These are phyloP conservation scores for Melitaea cinxia DNA, from an alignment of 1,140 invertebrate species.

Conservation along the genomic window DNA sequence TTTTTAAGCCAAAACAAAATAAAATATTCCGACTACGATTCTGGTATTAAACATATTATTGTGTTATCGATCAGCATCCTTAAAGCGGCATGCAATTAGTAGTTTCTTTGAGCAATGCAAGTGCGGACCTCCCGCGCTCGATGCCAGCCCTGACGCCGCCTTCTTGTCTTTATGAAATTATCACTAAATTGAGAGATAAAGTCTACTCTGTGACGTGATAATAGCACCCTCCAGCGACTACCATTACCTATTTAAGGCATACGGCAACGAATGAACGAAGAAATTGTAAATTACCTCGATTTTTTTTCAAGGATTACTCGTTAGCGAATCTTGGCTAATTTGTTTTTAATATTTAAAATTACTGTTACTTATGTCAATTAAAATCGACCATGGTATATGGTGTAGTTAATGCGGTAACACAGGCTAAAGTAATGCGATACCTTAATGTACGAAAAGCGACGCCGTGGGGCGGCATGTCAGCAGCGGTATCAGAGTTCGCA, in stretches of 20 bases:
- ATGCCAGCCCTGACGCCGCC: constrained; percentile 48
- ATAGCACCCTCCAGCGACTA: constrained; percentile 47
- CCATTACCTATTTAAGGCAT: constrained; percentile 48
- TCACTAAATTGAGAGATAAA: constrained; percentile 76
- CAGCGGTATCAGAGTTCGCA: constrained; percentile 38
- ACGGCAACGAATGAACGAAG: constrained; percentile 33
- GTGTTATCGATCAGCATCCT: constrained; percentile 73
- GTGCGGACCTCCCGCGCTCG: constrained; percentile 64
- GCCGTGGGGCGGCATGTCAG: constrained; percentile 39
- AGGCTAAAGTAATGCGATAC: constrained; percentile 1
- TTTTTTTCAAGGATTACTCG: constrained; percentile 13
- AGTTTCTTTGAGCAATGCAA: constrained; percentile 59
- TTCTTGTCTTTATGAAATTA: constrained; percentile 70
- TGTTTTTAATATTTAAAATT: constrained; percentile 17
- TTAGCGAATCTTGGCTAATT: constrained; percentile 15
- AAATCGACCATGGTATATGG: constrained; percentile 4
- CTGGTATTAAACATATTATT: constrained; percentile 72
- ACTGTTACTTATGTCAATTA: constrained; percentile 4
- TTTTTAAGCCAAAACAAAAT: constrained; percentile 38
- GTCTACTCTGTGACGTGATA: constrained; percentile 60
- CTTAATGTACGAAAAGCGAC: constrained; percentile 19
- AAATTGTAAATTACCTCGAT: constrained; percentile 27
- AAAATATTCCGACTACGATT: constrained; percentile 57
- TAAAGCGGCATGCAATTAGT: constrained; percentile 73
- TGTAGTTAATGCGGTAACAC: constrained; percentile 1